Base-by-base conservation (phyloP, 1,140 invertebrate genomes). In the Drosophila jambulina region DNA sequence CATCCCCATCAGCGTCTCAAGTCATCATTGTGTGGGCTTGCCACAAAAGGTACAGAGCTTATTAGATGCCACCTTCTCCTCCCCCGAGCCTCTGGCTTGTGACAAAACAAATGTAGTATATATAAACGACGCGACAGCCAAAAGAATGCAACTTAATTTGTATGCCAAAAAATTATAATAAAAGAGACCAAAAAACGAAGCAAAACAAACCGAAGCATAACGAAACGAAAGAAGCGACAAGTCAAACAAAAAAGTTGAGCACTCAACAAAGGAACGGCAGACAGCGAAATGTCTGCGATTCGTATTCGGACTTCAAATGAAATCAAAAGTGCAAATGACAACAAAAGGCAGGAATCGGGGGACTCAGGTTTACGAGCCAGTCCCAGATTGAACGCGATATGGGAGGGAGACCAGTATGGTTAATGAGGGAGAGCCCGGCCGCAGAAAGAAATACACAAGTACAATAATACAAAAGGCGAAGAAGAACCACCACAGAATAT, bases 251-350 rank as follows among this genome's bases (percentile, higher is more conserved):
- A 70, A 82, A 72, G 45, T 58, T 77, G 62, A 68, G 48, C 67
- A 65, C 80, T 46, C 60, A 80, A 84, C 80, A 79, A 75, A 79
- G 62, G 62, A 70, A 65, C 79, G 67, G 38, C 65, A 69, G 75
- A 70, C 68, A 76, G 49, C 51, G 59, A 80, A 72, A 71, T 84
- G 82, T 76, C 71, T 81, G 75, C 64, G 79, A 51, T 65, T 70
- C 48, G 38, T 36, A 65, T 34, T 64, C 61, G 71, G 78, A 83
- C 80, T 88, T 88, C 80, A 88, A 87, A 87, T 88, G 83, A 87
- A 87, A 87, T 87, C 84, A 87, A 87, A 87, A 87, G 83, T 87
- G 83, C 84, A 87, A 87, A 88, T 87, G 84, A 87, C 80, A 84
- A 80, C 83, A 86, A 86, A 83, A 86, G 83, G 69, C 82, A 60